These are phyloP conservation scores for Xenus cinereus DNA, from an alignment of 2,113 vertebrate species.

Conservation along the genomic window DNA sequence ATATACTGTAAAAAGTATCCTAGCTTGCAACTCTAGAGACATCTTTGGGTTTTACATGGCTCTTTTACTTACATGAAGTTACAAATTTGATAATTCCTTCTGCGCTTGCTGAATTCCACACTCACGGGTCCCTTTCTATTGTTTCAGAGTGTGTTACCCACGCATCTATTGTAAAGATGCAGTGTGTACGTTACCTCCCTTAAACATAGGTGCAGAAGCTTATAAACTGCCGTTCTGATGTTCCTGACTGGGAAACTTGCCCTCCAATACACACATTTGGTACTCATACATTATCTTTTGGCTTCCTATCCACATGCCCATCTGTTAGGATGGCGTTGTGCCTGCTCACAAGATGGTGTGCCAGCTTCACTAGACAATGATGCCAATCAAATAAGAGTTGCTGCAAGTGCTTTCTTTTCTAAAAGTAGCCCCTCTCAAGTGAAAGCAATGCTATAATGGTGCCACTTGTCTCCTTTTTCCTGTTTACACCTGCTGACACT, in stretches of 20 bases:
- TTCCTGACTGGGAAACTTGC: slow-evolving; percentile 67
- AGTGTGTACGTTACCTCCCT: neutral
- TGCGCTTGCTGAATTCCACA: neutral
- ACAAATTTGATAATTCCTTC: neutral
- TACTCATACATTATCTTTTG: slow-evolving; percentile 73
- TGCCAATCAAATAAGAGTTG: slow-evolving; percentile 58
- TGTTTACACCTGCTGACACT: slow-evolving; percentile 64
- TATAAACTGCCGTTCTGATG: slow-evolving; percentile 22
- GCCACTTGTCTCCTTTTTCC: slow-evolving; percentile 43
- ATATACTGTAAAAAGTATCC: neutral
- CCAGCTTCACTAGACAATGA: slow-evolving; percentile 68
- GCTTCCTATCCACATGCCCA: slow-evolving; percentile 63
- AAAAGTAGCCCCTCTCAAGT: slow-evolving; percentile 50
- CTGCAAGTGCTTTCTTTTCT: slow-evolving; percentile 32
- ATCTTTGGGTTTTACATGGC: neutral
- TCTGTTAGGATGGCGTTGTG: slow-evolving; percentile 68
- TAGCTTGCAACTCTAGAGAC: neutral
- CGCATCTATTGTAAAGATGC: neutral
- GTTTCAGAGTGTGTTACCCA: neutral
- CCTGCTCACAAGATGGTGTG: slow-evolving; percentile 63
- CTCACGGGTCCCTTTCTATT: neutral
- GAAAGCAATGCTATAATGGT: slow-evolving; percentile 29
- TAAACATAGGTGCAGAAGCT: slow-evolving; percentile 53
- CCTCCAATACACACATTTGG: slow-evolving; percentile 70
- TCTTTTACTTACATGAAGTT: neutral